phyloP scores from a whole-genome alignment of 2,797 vertebrate species.

The Tauraco hartlaubi region DNA sequence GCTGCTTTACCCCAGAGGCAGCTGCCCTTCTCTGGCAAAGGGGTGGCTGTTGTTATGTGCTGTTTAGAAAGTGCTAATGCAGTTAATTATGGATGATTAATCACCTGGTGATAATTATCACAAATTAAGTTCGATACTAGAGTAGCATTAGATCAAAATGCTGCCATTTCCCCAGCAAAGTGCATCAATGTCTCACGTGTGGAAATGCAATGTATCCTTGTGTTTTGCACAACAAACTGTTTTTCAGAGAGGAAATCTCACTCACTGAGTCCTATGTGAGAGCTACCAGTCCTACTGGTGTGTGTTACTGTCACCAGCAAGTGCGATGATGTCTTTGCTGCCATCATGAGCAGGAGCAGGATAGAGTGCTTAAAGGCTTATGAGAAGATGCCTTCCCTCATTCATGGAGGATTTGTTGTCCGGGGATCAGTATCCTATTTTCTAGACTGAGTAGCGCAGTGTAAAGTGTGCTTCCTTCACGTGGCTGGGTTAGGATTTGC shows the following conservation, averaged over 20 bases:
- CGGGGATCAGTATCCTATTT: neutral
- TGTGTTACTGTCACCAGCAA: neutral
- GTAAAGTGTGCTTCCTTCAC: neutral
- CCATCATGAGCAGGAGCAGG: neutral
- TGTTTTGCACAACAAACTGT: neutral
- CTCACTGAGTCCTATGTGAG: neutral
- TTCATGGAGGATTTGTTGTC: neutral
- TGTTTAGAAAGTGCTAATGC: slow-evolving; percentile 28
- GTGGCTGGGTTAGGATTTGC: neutral
- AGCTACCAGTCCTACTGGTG: neutral
- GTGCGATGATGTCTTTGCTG: fast-evolving
- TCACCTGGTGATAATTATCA: slow-evolving; percentile 51
- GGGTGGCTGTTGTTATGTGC: neutral
- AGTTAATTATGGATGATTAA: slow-evolving; percentile 52
- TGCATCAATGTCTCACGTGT: neutral
- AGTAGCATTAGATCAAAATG: neutral
- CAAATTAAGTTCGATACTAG: neutral
- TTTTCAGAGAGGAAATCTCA: neutral
- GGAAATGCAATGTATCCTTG: neutral
- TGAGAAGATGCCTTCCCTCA: neutral
- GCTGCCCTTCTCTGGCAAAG: neutral
- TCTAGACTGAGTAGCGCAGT: neutral
- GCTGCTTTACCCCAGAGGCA: neutral
- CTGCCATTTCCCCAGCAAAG: neutral
- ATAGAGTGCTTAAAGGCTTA: neutral